Percentiles rank a stretch among this genome's conserved stretches.
Evolutionary conservation across 2,888 invertebrate species (phyloP).

Genomic region (Limnephilus rhombicus): DNA sequence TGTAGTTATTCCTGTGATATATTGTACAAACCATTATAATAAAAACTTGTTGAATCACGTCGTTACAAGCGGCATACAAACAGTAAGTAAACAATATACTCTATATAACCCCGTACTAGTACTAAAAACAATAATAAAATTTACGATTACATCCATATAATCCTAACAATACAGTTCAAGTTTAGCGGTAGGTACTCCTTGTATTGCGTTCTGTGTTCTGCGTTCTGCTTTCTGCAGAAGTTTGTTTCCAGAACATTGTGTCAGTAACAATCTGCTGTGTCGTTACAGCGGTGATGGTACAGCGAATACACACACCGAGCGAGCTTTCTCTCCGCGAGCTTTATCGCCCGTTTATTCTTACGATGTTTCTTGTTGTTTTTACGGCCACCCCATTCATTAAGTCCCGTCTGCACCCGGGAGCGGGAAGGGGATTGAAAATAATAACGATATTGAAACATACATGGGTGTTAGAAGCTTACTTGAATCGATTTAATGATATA

Average conservation of each 20-base stretch:
- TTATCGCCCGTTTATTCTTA: constrained; percentile 65
- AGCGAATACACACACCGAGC: constrained; percentile 34
- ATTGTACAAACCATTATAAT: too few relatives aligned
- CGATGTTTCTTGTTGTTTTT: constrained; percentile 65
- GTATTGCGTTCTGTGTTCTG: background rate
- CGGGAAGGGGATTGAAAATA: background rate
- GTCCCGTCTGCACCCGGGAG: constrained; percentile 8
- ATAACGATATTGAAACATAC: background rate
- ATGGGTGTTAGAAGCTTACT: background rate
- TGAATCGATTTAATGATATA: background rate
- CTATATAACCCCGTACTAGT: background rate
- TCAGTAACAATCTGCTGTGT: constrained; percentile 52
- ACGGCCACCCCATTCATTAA: constrained; percentile 64
- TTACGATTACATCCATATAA: background rate
- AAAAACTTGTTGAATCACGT: too few relatives aligned
- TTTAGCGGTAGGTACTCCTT: background rate
- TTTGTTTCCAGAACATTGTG: constrained; percentile 37
- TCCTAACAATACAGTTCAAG: background rate
- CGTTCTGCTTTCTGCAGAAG: background rate
- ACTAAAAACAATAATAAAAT: background rate
- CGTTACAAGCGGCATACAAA: background rate
- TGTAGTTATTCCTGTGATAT: too few relatives aligned
- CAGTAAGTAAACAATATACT: background rate
- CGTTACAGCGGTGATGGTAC: constrained; percentile 51
- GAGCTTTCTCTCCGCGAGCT: constrained; percentile 58